Conservation (phyloP, 2,113 vertebrate genomes). For the Myotis brandtii region DNA sequence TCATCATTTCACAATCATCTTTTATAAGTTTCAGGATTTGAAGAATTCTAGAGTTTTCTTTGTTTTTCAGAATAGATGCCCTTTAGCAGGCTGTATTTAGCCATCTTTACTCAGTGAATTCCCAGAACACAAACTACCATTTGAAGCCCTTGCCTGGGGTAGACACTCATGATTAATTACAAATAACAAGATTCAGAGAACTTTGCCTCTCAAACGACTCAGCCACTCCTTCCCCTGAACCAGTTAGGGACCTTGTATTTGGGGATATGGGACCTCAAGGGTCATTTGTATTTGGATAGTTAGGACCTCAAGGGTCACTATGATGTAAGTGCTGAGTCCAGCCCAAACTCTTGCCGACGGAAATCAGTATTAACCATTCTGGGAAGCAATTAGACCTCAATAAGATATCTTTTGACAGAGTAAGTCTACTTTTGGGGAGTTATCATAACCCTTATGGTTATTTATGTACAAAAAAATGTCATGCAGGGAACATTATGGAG, state of each 20-base stretch:
- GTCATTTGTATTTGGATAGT: not conserved
- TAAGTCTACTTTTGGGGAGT: not conserved
- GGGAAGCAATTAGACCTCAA: not conserved
- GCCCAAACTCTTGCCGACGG: not conserved
- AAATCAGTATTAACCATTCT: not conserved
- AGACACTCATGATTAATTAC: not conserved
- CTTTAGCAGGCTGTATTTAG: not conserved
- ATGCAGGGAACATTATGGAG: not conserved
- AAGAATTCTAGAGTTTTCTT: slow-evolving; percentile 45
- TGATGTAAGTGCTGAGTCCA: not conserved
- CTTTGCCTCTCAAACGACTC: not conserved
- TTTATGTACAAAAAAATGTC: not conserved
- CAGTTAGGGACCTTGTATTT: not conserved
- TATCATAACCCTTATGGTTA: not conserved
- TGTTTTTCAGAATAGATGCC: slow-evolving; percentile 1
- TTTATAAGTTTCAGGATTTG: slow-evolving; percentile 21
- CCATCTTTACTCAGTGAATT: not conserved
- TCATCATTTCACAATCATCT: not conserved
- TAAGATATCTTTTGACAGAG: not conserved
- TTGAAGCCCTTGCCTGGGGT: slow-evolving; percentile 20
- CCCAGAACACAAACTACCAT: slow-evolving; percentile 27
- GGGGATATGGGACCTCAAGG: no score
- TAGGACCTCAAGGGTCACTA: no score
- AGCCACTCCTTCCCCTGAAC: not conserved
- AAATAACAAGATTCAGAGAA: not conserved